Conservation (phyloP, 1,140 invertebrate species). For the Mesaphorura yosii region DNA sequence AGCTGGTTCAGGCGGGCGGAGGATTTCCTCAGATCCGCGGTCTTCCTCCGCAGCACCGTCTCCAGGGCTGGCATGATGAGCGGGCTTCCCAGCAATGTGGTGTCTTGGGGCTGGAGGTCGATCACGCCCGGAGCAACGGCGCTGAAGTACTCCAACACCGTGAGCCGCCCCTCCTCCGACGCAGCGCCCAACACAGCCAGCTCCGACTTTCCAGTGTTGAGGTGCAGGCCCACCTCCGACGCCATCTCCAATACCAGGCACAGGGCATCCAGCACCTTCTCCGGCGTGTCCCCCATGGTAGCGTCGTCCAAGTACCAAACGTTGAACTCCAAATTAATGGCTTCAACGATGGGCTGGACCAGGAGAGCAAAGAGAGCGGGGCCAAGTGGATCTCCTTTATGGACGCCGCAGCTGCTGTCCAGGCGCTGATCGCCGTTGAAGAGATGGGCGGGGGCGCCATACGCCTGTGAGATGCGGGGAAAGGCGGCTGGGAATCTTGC, state of each 20-base stretch:
- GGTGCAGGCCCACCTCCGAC: background rate
- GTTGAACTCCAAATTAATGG: background rate
- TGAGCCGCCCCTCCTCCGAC: too few relatives aligned
- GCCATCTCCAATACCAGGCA: background rate
- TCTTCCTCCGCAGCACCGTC: background rate
- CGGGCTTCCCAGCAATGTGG: background rate
- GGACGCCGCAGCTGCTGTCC: background rate
- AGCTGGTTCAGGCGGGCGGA: background rate
- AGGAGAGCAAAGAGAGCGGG: background rate
- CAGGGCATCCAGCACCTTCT: background rate
- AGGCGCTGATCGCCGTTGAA: background rate
- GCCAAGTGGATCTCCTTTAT: conserved; percentile 1
- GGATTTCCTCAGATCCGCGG: background rate
- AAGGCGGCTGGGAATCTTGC: background rate
- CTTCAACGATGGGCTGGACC: background rate
- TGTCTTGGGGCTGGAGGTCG: background rate
- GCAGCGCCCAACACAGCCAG: background rate
- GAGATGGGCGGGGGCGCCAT: background rate
- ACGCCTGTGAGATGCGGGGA: background rate
- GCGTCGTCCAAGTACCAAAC: conserved; percentile 3
- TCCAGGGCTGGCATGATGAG: background rate
- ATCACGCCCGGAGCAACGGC: background rate
- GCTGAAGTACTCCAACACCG: background rate
- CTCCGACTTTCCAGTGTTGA: background rate
- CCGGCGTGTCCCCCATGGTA: background rate